Evolutionary conservation across 2,113 vertebrate species (phyloP), one percentile per base, ranked within the genome.

Genomic region (Nannospalax galili): DNA sequence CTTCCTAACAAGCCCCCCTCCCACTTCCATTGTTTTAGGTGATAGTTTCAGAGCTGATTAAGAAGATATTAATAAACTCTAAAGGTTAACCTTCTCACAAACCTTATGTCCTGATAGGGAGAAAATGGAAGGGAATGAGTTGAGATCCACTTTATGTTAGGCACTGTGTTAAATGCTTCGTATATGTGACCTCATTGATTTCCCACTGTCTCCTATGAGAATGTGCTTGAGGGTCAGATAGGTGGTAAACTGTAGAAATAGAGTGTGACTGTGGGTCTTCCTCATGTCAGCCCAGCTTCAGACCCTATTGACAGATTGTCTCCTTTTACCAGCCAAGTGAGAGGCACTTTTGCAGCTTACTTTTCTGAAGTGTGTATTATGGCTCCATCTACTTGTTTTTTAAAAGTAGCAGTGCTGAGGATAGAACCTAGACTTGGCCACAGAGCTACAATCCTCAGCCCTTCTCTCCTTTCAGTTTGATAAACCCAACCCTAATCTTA

Each of bases 291-390:
- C 56, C 19, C 58, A 16, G 35, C 75, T 56, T 9, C 42, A 58
- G 37, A 79, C 10, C 32, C 40, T n/a, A 16, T 2, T 80, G 67
- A n/a, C 7, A 28, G 17, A 17, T 10, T 78, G 35, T 75, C 20
- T 85, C 35, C n/a, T 84, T n/a, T 52, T 77, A 56, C 12, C 22
- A 90, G 45, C 72, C 91, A 88, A 7, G 11, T n/a, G n/a, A 73
- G 72, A 94, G 37, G 56, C 24, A 81, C n/a, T 65, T 79, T 10
- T 78, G 37, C 62, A 82, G 9, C 19, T 72, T 77, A 24, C 72
- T 75, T 96, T 94, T 60, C 65, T 93, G 60, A 94, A 86, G 37
- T n/a, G 19, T 8, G 5, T 73, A 70, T 88, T 82, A 73, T 40
- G n/a, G 2, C 26, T 58, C 37, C 42, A 45, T 45, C 37, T 73